Conservation (phyloP, 1,140 invertebrate genomes). For the Archegozetes longisetosus region DNA sequence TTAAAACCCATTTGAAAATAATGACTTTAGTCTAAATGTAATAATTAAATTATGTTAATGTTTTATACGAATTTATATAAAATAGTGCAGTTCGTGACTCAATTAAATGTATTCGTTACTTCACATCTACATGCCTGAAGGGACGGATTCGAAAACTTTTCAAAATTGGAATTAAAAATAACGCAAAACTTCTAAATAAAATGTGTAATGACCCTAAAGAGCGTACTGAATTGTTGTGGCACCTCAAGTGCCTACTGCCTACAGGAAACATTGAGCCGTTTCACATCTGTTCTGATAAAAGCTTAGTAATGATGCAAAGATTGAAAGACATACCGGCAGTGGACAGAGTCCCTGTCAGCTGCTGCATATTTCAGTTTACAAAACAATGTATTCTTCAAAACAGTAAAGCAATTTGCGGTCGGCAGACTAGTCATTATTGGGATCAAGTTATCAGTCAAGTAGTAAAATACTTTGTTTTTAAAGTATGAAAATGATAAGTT, state of each 20-base stretch:
- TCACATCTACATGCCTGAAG: not conserved
- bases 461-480: not conserved
- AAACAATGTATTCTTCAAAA: not conserved
- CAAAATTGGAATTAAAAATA: not conserved
- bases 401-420: not conserved
- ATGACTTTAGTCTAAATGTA: too few relatives aligned
- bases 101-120: not conserved
- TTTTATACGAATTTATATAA: too few relatives aligned
- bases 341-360: not conserved
- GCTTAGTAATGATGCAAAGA: not conserved
- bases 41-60: too few relatives aligned
- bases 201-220: not conserved
- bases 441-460: not conserved
- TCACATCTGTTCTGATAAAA: not conserved
- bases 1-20: not conserved
- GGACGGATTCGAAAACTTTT: not conserved
- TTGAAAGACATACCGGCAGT: not conserved
- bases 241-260: not conserved
- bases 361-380: not conserved
- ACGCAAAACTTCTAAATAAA: not conserved
- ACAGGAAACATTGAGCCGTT: not conserved
- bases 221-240: not conserved
- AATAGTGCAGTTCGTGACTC: not conserved
- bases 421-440: not conserved
- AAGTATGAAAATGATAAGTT: not conserved